These are phyloP conservation scores for Lottia scabra DNA, from an alignment of 2,888 invertebrate genomes.

Conservation along the genomic window DNA sequence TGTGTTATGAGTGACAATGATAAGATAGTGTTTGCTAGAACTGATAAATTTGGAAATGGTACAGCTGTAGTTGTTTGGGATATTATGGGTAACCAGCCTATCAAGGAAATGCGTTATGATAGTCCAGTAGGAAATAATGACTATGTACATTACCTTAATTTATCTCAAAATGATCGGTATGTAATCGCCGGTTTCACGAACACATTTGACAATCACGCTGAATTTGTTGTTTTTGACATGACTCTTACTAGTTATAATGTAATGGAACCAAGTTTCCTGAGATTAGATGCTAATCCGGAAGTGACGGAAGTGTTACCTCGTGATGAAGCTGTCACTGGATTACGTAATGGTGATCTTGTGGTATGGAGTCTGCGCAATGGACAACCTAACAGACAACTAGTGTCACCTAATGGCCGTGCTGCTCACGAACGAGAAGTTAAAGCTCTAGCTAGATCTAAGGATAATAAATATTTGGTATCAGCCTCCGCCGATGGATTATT, in stretches of 20 bases:
- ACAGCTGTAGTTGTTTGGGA: constrained; percentile 68
- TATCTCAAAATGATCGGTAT: constrained; percentile 64
- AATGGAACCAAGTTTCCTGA: constrained; percentile 63
- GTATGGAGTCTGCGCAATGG: constrained; percentile 68
- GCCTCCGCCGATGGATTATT: constrained; percentile 66
- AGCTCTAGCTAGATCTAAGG: constrained; percentile 62
- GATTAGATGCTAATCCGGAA: constrained; percentile 65
- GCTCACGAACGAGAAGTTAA: constrained; percentile 67
- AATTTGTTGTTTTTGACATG: constrained; percentile 68
- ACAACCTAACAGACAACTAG: constrained; percentile 61
- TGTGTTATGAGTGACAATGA: constrained; percentile 66
- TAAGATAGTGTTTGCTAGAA: constrained; percentile 64
- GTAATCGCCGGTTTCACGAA: constrained; percentile 68
- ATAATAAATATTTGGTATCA: constrained; percentile 65
- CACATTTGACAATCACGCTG: constrained; percentile 65
- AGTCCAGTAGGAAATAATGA: constrained; percentile 67
- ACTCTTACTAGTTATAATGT: constrained; percentile 56
- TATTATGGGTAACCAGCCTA: constrained; percentile 65
- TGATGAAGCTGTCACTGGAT: constrained; percentile 68
- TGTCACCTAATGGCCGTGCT: constrained; percentile 51
- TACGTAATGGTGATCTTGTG: constrained; percentile 67
- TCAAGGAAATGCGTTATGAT: constrained; percentile 64
- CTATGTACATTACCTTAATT: constrained; percentile 61
- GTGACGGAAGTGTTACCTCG: constrained; percentile 65
- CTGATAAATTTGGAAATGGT: constrained; percentile 66